These are phyloP conservation scores for Carabus problematicus DNA, from an alignment of 2,888 invertebrate genomes.

Conservation along the genomic window DNA sequence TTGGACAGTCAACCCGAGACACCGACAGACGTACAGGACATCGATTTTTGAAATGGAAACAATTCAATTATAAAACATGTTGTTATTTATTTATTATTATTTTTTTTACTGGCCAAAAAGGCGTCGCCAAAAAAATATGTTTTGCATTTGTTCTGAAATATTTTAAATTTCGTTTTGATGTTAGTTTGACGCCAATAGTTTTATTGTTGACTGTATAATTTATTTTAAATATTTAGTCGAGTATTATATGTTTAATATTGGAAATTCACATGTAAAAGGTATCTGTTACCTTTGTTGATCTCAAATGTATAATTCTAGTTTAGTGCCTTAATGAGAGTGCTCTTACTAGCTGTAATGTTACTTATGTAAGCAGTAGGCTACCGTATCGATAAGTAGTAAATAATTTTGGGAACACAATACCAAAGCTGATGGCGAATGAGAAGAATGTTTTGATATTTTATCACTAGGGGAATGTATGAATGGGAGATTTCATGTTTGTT, in stretches of 20 bases:
- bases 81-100: conserved; percentile 38
- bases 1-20: conserved; percentile 58
- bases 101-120: conserved; percentile 23
- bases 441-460: conserved; percentile 7
- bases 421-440: conserved; percentile 13
- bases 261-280: conserved; percentile 9
- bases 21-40: conserved; percentile 58
- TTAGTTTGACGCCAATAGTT: conserved; percentile 37
- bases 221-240: conserved; percentile 34
- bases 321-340: conserved; percentile 12
- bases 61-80: conserved; percentile 22
- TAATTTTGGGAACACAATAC: conserved; percentile 5
- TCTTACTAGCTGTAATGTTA: conserved; percentile 5
- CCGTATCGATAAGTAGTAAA: conserved; percentile 16
- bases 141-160: conserved; percentile 25
- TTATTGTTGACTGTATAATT: conserved; percentile 39
- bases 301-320: conserved; percentile 18
- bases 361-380: conserved; percentile 18
- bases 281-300: conserved; percentile 32
- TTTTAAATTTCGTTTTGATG: conserved; percentile 43
- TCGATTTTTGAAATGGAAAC: conserved; percentile 54
- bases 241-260: conserved; percentile 6
- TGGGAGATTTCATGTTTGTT: background rate
- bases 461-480: background rate
- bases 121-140: conserved; percentile 25